Conservation (phyloP, 2,113 vertebrate genomes). For the Tenebrosternarchus preto region DNA sequence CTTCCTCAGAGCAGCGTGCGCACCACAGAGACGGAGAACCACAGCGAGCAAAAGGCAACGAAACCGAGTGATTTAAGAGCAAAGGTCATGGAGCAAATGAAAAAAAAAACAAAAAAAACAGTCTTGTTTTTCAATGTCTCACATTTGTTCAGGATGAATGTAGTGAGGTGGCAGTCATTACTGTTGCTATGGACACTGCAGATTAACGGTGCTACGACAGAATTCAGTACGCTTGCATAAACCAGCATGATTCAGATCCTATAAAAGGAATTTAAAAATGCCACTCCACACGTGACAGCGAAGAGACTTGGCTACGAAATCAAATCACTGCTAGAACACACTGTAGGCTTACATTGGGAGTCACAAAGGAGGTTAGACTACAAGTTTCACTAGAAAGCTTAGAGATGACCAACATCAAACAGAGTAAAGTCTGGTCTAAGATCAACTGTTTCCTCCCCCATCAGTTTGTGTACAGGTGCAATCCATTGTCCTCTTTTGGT, state of each 20-base stretch:
- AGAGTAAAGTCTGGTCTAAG: constrained; percentile 24
- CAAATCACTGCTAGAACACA: not conserved
- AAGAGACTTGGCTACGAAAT: constrained; percentile 4
- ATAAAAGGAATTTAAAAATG: constrained; percentile 23
- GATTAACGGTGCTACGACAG: not conserved
- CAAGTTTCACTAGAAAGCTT: not conserved
- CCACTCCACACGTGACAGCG: constrained; percentile 3
- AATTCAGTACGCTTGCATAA: not conserved
- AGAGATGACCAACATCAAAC: constrained; percentile 12
- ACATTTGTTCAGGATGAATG: constrained; percentile 27
- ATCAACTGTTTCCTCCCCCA: not conserved
- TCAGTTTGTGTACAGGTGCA: constrained; percentile 17
- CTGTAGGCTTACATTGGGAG: not conserved
- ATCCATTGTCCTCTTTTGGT: constrained; percentile 4
- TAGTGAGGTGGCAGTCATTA: constrained; percentile 6
- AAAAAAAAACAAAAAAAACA: not conserved
- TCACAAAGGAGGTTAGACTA: constrained; percentile 1
- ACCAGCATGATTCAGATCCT: constrained; percentile 17
- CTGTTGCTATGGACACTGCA: not conserved
- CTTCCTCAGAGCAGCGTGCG: constrained; percentile 34
- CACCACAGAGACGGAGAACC: constrained; percentile 23
- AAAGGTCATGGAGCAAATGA: not conserved
- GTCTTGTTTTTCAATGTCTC: constrained; percentile 9
- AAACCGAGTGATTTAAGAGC: not conserved
- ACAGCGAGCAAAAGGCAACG: constrained; percentile 5